A percentile compares a stretch with the other conserved stretches of the same genome.
Evolutionary conservation across 2,888 invertebrate species (phyloP).

Genomic region (Drosophila austrosaltans): DNA sequence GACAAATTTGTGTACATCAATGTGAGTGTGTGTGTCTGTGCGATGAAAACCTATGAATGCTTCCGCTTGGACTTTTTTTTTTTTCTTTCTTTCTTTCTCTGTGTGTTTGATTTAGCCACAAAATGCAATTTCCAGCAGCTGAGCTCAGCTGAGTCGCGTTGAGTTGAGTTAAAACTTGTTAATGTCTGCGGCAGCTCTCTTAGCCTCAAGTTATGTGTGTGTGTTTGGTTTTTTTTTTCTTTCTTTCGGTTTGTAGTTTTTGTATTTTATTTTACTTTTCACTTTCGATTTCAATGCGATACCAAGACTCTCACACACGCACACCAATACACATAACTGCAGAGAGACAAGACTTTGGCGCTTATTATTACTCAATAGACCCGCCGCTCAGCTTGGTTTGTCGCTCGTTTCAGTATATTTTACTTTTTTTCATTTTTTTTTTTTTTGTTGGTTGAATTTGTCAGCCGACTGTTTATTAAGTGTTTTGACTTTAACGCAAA

Average conservation of each 20-base stretch:
- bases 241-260: slow-evolving; percentile 33
- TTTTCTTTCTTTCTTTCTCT: neutral
- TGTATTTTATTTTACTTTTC: slow-evolving; percentile 55
- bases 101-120: slow-evolving; percentile 8
- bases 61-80: slow-evolving; percentile 51
- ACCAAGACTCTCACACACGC: slow-evolving; percentile 52
- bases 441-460: slow-evolving; percentile 59
- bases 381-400: slow-evolving; percentile 41
- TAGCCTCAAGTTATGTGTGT: slow-evolving; percentile 9
- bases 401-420: slow-evolving; percentile 35
- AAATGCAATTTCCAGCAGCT: slow-evolving; percentile 18
- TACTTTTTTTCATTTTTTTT: slow-evolving; percentile 68
- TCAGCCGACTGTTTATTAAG: slow-evolving; percentile 80
- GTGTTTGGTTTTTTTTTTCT: slow-evolving; percentile 36
- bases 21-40: slow-evolving; percentile 24
- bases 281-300: slow-evolving; percentile 80
- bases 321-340: slow-evolving; percentile 18
- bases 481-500: slow-evolving; percentile 78
- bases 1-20: slow-evolving; percentile 54
- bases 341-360: slow-evolving; percentile 54
- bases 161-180: slow-evolving; percentile 11
- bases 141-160: slow-evolving; percentile 25
- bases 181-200: slow-evolving; percentile 6
- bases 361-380: slow-evolving; percentile 75
- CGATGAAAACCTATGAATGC: slow-evolving; percentile 25